A percentile compares a stretch with the other conserved stretches of the same genome.
Conservation (phyloP, 2,888 invertebrate species). For the Drosophila neotestacea region DNA sequence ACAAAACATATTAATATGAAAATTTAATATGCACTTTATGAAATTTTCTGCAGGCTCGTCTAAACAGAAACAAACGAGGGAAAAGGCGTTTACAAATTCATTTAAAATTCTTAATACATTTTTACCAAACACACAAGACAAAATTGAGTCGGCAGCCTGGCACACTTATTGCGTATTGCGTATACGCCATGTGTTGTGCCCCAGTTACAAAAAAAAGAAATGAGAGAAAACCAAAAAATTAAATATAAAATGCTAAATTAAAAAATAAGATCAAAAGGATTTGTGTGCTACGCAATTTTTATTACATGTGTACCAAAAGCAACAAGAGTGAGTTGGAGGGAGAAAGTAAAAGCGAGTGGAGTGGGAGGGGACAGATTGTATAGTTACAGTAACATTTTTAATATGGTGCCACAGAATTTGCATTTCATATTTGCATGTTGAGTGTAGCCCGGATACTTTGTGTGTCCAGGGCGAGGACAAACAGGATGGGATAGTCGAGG, state of each 20-base stretch:
- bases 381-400: conserved; percentile 44
- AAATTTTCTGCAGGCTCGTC: conserved; percentile 17
- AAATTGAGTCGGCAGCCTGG: conserved; percentile 46
- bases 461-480: conserved; percentile 19
- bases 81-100: conserved; percentile 34
- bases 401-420: conserved; percentile 71
- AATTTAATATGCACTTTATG: conserved; percentile 47
- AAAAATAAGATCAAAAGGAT: conserved; percentile 77
- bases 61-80: conserved; percentile 1
- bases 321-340: neutral
- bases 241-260: conserved; percentile 68
- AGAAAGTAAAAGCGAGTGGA: conserved; percentile 3
- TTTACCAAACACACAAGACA: conserved; percentile 38
- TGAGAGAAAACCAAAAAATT: conserved; percentile 40
- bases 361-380: conserved; percentile 4
- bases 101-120: conserved; percentile 58
- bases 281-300: conserved; percentile 51
- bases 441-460: conserved; percentile 44
- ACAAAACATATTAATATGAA: conserved; percentile 29
- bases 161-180: conserved; percentile 51
- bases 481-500: conserved; percentile 42
- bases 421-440: conserved; percentile 74
- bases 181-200: conserved; percentile 69
- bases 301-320: conserved; percentile 54
- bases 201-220: conserved; percentile 11